Percentiles rank a stretch among this genome's conserved stretches.
Evolutionary conservation across 2,888 invertebrate genomes (phyloP).

Genomic region (Nemotelus nigrinus): DNA sequence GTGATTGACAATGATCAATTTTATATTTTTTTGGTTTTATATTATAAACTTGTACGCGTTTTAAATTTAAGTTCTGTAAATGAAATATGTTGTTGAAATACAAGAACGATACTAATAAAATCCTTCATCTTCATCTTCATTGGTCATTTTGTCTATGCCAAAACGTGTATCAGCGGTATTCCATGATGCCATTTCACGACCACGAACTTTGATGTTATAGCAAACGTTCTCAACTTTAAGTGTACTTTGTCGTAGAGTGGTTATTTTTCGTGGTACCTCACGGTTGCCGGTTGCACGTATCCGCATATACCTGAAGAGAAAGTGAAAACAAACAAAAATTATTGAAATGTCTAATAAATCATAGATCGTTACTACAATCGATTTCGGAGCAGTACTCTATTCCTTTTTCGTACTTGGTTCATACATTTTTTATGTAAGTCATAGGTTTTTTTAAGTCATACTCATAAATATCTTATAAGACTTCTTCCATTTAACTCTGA

Average conservation of each 20-base stretch:
- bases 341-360: not conserved
- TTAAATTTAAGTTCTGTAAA: not conserved
- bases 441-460: no score
- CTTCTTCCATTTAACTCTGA: no score
- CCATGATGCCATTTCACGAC: constrained; percentile 77
- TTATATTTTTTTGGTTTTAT: no score
- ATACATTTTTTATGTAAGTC: no score
- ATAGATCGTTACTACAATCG: not conserved
- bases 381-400: no score
- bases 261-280: constrained; percentile 77
- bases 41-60: not conserved
- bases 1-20: no score
- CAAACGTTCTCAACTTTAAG: constrained; percentile 85
- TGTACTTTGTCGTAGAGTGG: constrained; percentile 78
- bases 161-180: constrained; percentile 60
- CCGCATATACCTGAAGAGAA: constrained; percentile 63
- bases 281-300: constrained; percentile 67
- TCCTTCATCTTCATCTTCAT: constrained; percentile 65
- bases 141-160: constrained; percentile 34
- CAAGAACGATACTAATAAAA: constrained; percentile 56
- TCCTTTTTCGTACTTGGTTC: no score
- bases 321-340: not conserved
- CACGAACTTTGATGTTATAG: constrained; percentile 81
- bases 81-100: not conserved
- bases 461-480: no score